These are phyloP conservation scores for Neoitamus cyanurus DNA, from an alignment of 2,888 invertebrate species.

Conservation along the genomic window DNA sequence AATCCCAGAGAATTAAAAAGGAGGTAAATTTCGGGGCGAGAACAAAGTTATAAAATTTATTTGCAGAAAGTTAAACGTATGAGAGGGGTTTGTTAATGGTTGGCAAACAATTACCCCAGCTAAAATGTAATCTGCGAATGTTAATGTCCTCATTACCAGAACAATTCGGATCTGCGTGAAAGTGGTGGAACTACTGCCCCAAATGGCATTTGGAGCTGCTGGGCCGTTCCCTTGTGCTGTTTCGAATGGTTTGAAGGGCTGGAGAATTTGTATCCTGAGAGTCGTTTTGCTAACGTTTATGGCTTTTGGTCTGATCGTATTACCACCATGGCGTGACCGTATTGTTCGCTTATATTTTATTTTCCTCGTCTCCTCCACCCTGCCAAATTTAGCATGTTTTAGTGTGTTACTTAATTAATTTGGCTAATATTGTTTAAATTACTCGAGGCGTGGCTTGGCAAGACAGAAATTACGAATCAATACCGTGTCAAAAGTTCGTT, in stretches of 20 bases:
- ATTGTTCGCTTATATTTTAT: constrained; percentile 18
- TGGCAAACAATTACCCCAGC: constrained; percentile 37
- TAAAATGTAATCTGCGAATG: constrained; percentile 38
- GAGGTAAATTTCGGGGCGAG: background rate
- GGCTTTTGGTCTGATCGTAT: constrained; percentile 34
- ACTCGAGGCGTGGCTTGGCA: background rate
- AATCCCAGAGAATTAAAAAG: constrained; percentile 5
- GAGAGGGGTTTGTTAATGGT: constrained; percentile 29
- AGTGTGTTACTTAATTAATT: constrained; percentile 26
- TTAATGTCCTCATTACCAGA: constrained; percentile 39
- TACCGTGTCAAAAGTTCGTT: background rate
- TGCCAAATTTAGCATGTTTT: background rate
- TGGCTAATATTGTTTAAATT: constrained; percentile 21
- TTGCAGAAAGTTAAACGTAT: constrained; percentile 29
- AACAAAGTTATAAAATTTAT: constrained; percentile 31
- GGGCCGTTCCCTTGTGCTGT: constrained; percentile 19
- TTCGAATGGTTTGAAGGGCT: constrained; percentile 36
- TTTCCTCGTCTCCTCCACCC: background rate
- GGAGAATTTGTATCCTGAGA: constrained; percentile 27
- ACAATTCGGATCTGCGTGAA: constrained; percentile 31
- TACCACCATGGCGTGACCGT: constrained; percentile 8
- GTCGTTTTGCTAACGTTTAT: constrained; percentile 36
- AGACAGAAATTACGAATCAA: constrained; percentile 31
- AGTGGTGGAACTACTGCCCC: constrained; percentile 35
- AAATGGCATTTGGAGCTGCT: constrained; percentile 12